Base-by-base conservation (phyloP, 2,797 vertebrate species). In the Falco berigora region DNA sequence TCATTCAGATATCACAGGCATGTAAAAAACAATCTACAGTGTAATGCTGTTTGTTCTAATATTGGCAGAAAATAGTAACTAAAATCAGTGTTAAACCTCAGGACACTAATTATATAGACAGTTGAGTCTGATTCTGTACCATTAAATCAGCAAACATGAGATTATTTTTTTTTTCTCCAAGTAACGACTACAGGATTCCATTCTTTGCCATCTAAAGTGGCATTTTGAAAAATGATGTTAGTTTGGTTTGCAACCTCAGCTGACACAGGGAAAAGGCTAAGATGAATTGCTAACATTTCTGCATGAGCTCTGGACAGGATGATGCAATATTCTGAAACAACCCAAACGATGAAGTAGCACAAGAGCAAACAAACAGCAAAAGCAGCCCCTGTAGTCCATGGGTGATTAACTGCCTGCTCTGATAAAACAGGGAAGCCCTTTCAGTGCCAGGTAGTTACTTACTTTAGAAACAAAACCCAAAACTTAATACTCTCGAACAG, bases 201-300 rank as follows among this genome's bases (percentile, higher is more conserved):
- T 52, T 80, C 76, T 91, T 90, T 73, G 46, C 67, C 86, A 84
- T 30, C 52, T 83, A 47, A 94, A 92, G 40, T 90, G 88, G 86
- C 95, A 93, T 95, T 96, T 97, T 95, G 96, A 98, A 96, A 96
- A 95, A 97, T 36, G n/a, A 72, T 64, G 55, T 82, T 72, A 90
- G 92, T 40, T 71, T 73, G 62, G 76, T 92, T 85, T 90, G 62
- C 86, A 92, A 64, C 81, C 56, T 88, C 67, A 91, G 86, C 90
- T 90, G 96, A 92, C 92, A 93, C 0, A 14, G 62, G 76, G 32
- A 96, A 94, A 95, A 92, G 5, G 30, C 71, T 38, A 85, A 94
- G 95, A 95, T 88, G 86, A 96, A 96, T 93, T 92, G 88, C 92
- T 86, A 96, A 96, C 77, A 92, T 92, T 96, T 97, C 93, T 92